phyloP scores from a whole-genome alignment of 2,888 invertebrate genomes.

The Yponomeuta evonymella region DNA sequence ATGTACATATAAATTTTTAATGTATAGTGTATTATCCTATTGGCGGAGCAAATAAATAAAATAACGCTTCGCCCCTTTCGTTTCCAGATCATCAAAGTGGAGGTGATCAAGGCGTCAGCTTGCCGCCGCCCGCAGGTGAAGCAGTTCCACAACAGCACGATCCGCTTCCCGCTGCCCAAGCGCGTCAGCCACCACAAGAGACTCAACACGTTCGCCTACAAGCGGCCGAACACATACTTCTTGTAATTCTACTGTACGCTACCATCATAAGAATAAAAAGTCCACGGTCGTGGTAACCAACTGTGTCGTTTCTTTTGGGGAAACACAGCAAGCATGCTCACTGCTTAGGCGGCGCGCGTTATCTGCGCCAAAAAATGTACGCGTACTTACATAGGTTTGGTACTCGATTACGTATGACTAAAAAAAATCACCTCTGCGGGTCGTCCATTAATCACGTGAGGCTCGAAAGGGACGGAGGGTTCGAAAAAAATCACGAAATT shows the following conservation, averaged over 20 bases:
- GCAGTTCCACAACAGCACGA: constrained; percentile 98
- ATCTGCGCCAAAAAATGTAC: too few relatives aligned
- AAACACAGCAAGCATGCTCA: background rate
- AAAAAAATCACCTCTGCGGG: too few relatives aligned
- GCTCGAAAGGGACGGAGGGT: too few relatives aligned
- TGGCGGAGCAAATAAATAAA: too few relatives aligned
- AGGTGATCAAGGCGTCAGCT: constrained; percentile 90
- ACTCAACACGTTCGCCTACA: constrained; percentile 89
- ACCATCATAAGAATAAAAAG: constrained; percentile 37
- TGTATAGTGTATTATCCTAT: too few relatives aligned
- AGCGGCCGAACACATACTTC: constrained; percentile 89
- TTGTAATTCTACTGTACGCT: constrained; percentile 58
- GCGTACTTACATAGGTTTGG: too few relatives aligned
- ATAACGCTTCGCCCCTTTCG: constrained; percentile 20
- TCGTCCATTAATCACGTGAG: too few relatives aligned
- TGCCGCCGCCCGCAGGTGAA: constrained; percentile 96
- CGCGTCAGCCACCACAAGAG: constrained; percentile 89
- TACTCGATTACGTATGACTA: too few relatives aligned
- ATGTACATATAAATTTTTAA: too few relatives aligned
- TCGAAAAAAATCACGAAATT: too few relatives aligned
- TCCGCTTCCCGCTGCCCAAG: constrained; percentile 97
- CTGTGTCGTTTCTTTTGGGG: constrained; percentile 20
- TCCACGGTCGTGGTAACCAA: constrained; percentile 41
- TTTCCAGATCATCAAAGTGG: constrained; percentile 95
- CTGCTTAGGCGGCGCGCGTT: too few relatives aligned